A percentile compares a stretch with the other conserved stretches of the same genome.
These are phyloP conservation scores for Paramisgurnus dabryanus DNA, from an alignment of 2,113 vertebrate genomes.

Conservation along the genomic window DNA sequence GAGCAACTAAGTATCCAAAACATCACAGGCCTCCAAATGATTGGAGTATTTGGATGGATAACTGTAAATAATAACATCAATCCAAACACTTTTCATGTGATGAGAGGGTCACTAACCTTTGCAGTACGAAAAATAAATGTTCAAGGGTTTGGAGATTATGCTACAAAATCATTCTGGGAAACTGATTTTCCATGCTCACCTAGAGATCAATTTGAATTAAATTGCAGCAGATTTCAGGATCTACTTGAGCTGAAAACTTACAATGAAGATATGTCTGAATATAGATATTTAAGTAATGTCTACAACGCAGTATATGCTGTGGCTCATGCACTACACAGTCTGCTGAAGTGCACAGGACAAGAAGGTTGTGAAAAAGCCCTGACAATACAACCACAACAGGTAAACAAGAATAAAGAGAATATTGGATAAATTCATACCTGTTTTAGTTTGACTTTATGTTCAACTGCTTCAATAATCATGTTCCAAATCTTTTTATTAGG, in stretches of 20 bases:
- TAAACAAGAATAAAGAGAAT: not conserved
- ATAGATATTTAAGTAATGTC: too few relatives aligned
- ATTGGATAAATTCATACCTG: rapidly evolving
- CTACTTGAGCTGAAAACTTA: too few relatives aligned
- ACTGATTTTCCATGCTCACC: constrained; percentile 55
- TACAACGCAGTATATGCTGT: too few relatives aligned
- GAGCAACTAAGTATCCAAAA: constrained; percentile 61
- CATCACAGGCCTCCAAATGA: not conserved
- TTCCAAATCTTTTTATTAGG: not conserved
- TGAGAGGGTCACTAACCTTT: constrained; percentile 72
- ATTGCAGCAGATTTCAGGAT: too few relatives aligned
- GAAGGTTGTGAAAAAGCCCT: too few relatives aligned
- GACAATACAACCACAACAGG: too few relatives aligned
- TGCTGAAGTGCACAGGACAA: too few relatives aligned
- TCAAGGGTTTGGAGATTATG: constrained; percentile 62
- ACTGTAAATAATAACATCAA: constrained; percentile 67
- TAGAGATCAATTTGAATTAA: not conserved
- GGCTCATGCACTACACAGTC: too few relatives aligned
- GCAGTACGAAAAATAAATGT: constrained; percentile 67
- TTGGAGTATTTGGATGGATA: constrained; percentile 68
- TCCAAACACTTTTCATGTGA: constrained; percentile 64
- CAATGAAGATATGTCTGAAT: too few relatives aligned
- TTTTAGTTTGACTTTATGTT: not conserved
- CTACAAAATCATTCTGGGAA: constrained; percentile 66
- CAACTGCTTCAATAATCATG: not conserved